A percentile compares a stretch with the other conserved stretches of the same genome.
These are phyloP conservation scores for Thera obeliscata DNA, from an alignment of 2,888 invertebrate species.

Conservation along the genomic window DNA sequence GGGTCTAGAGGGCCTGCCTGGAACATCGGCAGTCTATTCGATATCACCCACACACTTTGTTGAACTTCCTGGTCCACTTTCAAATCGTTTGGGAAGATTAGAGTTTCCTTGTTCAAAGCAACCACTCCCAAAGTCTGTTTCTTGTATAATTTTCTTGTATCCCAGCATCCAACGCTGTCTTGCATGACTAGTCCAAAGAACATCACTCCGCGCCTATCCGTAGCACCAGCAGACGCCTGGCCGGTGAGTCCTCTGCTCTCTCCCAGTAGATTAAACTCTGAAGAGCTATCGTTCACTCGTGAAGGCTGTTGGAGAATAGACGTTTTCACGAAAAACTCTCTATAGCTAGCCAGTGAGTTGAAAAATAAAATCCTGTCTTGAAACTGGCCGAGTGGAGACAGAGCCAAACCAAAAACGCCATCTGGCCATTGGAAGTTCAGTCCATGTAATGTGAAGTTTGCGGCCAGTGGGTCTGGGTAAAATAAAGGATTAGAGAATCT, in stretches of 20 bases:
- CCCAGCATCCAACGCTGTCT: slow-evolving; percentile 92
- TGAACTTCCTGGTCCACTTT: slow-evolving; percentile 88
- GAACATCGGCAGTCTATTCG: slow-evolving; percentile 90
- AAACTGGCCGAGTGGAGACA: slow-evolving; percentile 82
- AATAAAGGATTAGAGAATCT: slow-evolving; percentile 87
- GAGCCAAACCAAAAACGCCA: slow-evolving; percentile 90
- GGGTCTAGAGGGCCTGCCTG: slow-evolving; percentile 86
- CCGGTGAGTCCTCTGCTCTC: slow-evolving; percentile 85
- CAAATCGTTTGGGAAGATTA: slow-evolving; percentile 92
- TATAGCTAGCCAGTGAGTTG: slow-evolving; percentile 92
- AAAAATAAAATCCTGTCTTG: slow-evolving; percentile 88
- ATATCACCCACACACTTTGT: slow-evolving; percentile 90
- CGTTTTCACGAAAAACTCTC: slow-evolving; percentile 90
- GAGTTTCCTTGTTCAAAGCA: slow-evolving; percentile 85
- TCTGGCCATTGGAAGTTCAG: slow-evolving; percentile 93
- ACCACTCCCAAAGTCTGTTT: slow-evolving; percentile 86
- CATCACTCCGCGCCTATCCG: slow-evolving; percentile 89
- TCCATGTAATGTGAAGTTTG: slow-evolving; percentile 89
- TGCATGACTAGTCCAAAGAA: slow-evolving; percentile 91
- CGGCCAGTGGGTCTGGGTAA: slow-evolving; percentile 89
- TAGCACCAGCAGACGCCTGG: slow-evolving; percentile 90
- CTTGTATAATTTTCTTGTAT: slow-evolving; percentile 88
- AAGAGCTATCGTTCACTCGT: slow-evolving; percentile 60
- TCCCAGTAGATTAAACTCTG: slow-evolving; percentile 68
- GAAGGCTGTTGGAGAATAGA: slow-evolving; percentile 86